A percentile compares a stretch with the other conserved stretches of the same genome.
phyloP scores from a whole-genome alignment of 1,140 invertebrate species.

The Drosophila ananassae region DNA sequence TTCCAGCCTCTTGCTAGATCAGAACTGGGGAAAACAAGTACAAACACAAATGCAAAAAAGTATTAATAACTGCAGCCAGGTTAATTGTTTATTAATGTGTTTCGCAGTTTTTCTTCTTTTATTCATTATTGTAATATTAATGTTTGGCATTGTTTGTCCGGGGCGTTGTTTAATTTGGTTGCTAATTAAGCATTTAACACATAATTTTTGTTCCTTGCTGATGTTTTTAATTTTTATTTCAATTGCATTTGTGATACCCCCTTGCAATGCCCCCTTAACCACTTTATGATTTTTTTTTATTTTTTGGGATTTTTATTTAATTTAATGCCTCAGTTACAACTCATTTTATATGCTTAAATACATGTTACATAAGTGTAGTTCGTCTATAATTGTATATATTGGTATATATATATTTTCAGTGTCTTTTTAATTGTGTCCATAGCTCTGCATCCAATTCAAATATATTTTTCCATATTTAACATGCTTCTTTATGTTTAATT shows the following conservation, averaged over 20 bases:
- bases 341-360: constrained; percentile 78
- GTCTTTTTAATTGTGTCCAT: constrained; percentile 26
- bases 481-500: constrained; percentile 29
- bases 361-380: constrained; percentile 70
- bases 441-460: constrained; percentile 42
- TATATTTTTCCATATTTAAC: constrained; percentile 61
- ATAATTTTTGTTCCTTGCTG: constrained; percentile 34
- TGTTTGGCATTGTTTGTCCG: constrained; percentile 33
- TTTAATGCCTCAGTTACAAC: constrained; percentile 68
- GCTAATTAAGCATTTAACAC: constrained; percentile 73
- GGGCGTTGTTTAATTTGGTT: constrained; percentile 61
- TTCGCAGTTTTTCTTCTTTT: constrained; percentile 38
- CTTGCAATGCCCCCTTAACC: constrained; percentile 13
- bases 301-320: constrained; percentile 56
- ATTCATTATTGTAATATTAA: constrained; percentile 30
- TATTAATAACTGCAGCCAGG: constrained; percentile 19
- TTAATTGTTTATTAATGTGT: constrained; percentile 69
- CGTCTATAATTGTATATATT: constrained; percentile 53
- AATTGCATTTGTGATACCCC: constrained; percentile 20
- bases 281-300: constrained; percentile 31
- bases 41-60: constrained; percentile 7
- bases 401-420: constrained; percentile 22
- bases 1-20: constrained; percentile 24
- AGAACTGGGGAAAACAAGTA: constrained; percentile 3
- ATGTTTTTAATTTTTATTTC: constrained; percentile 55